phyloP scores from a whole-genome alignment of 2,888 invertebrate genomes.

The Neoscelio sp. region DNA sequence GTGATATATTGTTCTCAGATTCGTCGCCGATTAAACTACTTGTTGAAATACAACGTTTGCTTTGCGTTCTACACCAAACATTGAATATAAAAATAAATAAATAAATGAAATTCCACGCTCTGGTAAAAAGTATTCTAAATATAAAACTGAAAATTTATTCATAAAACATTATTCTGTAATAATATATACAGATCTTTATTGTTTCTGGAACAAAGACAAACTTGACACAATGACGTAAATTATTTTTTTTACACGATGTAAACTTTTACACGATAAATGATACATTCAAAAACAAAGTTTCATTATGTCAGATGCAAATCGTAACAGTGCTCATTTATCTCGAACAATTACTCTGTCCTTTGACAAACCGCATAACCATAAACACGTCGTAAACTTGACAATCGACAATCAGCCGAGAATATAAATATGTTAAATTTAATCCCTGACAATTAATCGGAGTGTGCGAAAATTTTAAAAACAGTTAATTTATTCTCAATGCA shows the following conservation, averaged over 20 bases:
- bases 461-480: conserved; percentile 13
- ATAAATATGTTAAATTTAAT: conserved; percentile 56
- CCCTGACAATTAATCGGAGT: conserved; percentile 35
- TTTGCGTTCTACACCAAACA: too few relatives aligned
- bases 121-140: too few relatives aligned
- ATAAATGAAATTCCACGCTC: too few relatives aligned
- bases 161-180: too few relatives aligned
- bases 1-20: conserved; percentile 17
- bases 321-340: conserved; percentile 38
- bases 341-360: conserved; percentile 50
- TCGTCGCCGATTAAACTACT: conserved; percentile 27
- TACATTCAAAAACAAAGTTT: conserved; percentile 29
- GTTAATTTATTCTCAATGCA: conserved; percentile 42
- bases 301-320: conserved; percentile 45
- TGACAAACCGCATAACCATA: conserved; percentile 47
- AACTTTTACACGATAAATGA: conserved; percentile 11
- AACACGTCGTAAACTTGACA: conserved; percentile 61
- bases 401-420: conserved; percentile 48
- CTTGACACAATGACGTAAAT: too few relatives aligned
- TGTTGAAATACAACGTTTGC: conserved; percentile 19
- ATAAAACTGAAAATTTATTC: too few relatives aligned
- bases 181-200: too few relatives aligned
- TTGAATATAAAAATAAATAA: too few relatives aligned
- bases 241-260: conserved; percentile 13
- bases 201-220: too few relatives aligned